Conservation (phyloP, 2,888 invertebrate genomes). For the Meganola albula region DNA sequence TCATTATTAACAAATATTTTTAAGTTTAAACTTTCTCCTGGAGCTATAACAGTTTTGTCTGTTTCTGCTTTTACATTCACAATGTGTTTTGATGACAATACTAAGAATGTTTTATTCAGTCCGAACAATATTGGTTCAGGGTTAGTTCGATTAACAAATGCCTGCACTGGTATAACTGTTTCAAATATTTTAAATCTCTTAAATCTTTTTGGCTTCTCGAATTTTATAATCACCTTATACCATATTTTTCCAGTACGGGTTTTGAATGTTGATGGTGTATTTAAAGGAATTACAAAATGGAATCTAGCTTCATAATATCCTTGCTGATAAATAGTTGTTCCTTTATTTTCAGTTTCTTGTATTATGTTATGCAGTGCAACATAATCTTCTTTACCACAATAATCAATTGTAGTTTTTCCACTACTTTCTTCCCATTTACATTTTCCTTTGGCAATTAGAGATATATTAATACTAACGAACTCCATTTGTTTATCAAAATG, state of each 20-base stretch:
- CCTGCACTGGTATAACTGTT: slow-evolving; percentile 19
- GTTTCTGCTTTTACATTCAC: slow-evolving; percentile 20
- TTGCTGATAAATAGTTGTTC: neutral
- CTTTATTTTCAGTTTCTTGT: slow-evolving; percentile 4
- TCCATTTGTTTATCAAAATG: slow-evolving; percentile 20
- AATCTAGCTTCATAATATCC: slow-evolving; percentile 15
- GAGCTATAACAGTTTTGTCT: slow-evolving; percentile 14
- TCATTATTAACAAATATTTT: slow-evolving; percentile 20
- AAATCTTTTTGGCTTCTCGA: slow-evolving; percentile 22
- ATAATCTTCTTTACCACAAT: slow-evolving; percentile 18
- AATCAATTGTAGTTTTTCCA: neutral
- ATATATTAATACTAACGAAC: slow-evolving; percentile 20
- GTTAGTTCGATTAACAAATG: slow-evolving; percentile 11
- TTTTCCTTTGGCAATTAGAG: slow-evolving; percentile 26
- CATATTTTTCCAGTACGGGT: slow-evolving; percentile 16
- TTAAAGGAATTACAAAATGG: slow-evolving; percentile 22
- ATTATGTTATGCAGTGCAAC: slow-evolving; percentile 15
- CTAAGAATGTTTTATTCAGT: neutral
- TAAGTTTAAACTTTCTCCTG: slow-evolving; percentile 16
- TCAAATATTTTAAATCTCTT: slow-evolving; percentile 18
- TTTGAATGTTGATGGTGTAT: slow-evolving; percentile 28
- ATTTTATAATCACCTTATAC: slow-evolving; percentile 22
- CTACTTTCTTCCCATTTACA: slow-evolving; percentile 9
- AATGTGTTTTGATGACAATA: slow-evolving; percentile 10
- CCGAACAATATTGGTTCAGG: slow-evolving; percentile 5